These are phyloP conservation scores for Antheraea mylitta DNA, from an alignment of 1,140 invertebrate genomes.

Conservation along the genomic window DNA sequence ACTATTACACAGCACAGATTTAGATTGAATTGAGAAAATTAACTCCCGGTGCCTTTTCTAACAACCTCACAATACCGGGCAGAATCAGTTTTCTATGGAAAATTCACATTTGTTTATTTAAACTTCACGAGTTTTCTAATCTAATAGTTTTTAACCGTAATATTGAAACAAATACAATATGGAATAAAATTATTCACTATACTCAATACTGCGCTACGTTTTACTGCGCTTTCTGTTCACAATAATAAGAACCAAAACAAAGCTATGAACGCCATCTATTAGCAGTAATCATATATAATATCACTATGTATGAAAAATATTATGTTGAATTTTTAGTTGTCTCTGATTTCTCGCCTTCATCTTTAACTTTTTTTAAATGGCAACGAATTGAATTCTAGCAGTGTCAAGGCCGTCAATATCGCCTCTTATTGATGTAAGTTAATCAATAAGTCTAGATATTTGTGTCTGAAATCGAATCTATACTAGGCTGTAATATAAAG, in stretches of 20 bases:
- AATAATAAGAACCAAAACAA: constrained; percentile 5
- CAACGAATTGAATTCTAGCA: no score
- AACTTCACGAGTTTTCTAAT: not conserved
- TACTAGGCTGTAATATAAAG: no score
- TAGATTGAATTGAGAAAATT: constrained; percentile 6
- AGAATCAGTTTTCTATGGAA: not conserved
- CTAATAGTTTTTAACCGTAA: not conserved
- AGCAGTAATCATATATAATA: not conserved
- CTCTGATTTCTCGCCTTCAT: no score
- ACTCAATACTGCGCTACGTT: not conserved
- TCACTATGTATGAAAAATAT: no score
- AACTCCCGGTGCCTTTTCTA: not conserved
- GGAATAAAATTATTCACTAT: not conserved
- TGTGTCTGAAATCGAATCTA: no score
- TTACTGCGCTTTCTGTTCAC: not conserved
- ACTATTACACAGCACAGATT: constrained; percentile 19
- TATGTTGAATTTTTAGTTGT: no score
- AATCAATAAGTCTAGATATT: no score
- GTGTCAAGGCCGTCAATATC: no score
- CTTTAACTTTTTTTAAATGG: no score
- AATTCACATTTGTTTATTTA: not conserved
- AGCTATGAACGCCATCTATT: constrained; percentile 41
- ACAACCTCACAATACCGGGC: not conserved
- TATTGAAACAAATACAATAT: not conserved
- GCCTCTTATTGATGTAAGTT: no score